A percentile compares a stretch with the other conserved stretches of the same genome.
Evolutionary conservation across 2,797 vertebrate species (phyloP).

Genomic region (Pangasius krempfi): DNA sequence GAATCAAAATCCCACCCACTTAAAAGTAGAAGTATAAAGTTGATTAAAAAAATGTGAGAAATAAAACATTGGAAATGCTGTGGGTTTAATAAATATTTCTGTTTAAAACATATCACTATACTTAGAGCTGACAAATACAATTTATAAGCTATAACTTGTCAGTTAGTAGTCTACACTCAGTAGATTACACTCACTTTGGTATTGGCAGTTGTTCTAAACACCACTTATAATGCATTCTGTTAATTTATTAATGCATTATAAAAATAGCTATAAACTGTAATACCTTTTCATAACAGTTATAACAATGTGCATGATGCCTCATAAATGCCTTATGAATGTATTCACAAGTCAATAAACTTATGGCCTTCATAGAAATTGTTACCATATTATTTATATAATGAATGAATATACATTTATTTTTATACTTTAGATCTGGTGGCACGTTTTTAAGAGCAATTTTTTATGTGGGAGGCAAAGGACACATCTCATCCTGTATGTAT

Average conservation of each 20-base stretch:
- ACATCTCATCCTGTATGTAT: background rate
- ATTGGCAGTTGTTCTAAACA: background rate
- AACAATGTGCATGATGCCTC: background rate
- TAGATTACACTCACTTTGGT: background rate
- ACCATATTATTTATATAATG: background rate
- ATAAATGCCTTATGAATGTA: background rate
- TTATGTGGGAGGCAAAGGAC: background rate
- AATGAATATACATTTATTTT: background rate
- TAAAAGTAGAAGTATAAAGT: background rate
- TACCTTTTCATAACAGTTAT: background rate
- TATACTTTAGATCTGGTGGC: background rate
- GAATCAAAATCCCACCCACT: background rate
- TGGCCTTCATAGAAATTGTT: background rate
- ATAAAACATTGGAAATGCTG: background rate
- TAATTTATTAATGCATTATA: background rate
- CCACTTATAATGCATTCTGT: background rate
- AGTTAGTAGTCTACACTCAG: background rate
- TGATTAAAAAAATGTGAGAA: background rate
- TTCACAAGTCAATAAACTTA: background rate
- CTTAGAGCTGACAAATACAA: background rate
- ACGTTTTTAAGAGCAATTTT: background rate
- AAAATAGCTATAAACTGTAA: background rate
- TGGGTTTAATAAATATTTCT: background rate
- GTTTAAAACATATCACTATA: background rate
- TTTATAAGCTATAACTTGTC: background rate